A percentile compares a stretch with the other conserved stretches of the same genome.
phyloP scores from a whole-genome alignment of 2,888 invertebrate genomes.

The Cephus sareptanus region DNA sequence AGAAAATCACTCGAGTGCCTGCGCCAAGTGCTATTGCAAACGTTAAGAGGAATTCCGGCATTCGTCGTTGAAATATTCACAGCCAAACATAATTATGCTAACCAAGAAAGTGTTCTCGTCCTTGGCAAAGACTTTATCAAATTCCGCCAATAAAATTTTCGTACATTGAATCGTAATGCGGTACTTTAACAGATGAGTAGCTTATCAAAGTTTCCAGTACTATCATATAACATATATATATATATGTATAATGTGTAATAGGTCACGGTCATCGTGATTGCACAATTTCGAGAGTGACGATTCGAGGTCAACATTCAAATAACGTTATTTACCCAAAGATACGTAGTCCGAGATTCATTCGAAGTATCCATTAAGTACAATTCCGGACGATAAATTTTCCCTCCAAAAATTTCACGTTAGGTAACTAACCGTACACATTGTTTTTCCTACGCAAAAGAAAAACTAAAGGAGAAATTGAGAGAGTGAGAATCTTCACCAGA shows the following conservation, averaged over 20 bases:
- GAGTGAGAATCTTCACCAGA: background rate
- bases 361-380: conserved; percentile 35
- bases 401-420: background rate
- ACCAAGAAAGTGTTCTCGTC: conserved; percentile 13
- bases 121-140: background rate
- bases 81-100: conserved; percentile 29
- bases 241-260: conserved; percentile 19
- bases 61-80: conserved; percentile 25
- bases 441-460: background rate
- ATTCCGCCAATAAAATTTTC: background rate
- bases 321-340: conserved; percentile 37
- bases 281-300: background rate
- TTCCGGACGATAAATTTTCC: background rate
- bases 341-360: conserved; percentile 39
- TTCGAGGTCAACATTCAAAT: conserved; percentile 28
- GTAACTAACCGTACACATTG: background rate
- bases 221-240: background rate
- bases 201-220: background rate
- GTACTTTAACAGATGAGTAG: background rate
- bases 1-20: conserved; percentile 34
- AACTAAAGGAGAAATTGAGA: background rate
- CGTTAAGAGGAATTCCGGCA: conserved; percentile 6
- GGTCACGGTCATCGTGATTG: conserved; percentile 32
- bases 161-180: background rate
- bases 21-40: conserved; percentile 16